Percentiles rank a stretch among this genome's conserved stretches.
Evolutionary conservation across 2,888 invertebrate genomes (phyloP).

Genomic region (Pycnomerus fuliginosus): DNA sequence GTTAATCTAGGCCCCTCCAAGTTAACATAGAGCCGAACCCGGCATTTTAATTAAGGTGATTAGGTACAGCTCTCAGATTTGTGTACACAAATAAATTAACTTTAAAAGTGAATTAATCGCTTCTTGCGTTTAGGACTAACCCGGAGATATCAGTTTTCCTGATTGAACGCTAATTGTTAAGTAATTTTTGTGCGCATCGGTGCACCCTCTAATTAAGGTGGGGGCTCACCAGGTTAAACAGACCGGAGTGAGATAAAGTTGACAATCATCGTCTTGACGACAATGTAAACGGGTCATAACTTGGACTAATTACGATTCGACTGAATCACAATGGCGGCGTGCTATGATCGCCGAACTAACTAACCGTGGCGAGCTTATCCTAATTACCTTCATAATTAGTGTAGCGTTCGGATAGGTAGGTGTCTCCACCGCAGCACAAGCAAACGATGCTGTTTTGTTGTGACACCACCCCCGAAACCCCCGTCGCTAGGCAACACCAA

Average conservation of each 20-base stretch:
- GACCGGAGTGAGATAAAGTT: slow-evolving; percentile 48
- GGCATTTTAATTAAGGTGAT: slow-evolving; percentile 55
- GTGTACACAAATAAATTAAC: slow-evolving; percentile 55
- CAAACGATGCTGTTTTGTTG: slow-evolving; percentile 45
- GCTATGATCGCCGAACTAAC: slow-evolving; percentile 40
- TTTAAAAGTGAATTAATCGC: slow-evolving; percentile 56
- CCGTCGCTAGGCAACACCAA: slow-evolving; percentile 39
- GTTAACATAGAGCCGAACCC: slow-evolving; percentile 31
- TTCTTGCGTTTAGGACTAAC: slow-evolving; percentile 50
- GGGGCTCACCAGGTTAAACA: no score
- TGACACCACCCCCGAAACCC: slow-evolving; percentile 34
- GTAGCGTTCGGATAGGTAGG: slow-evolving; percentile 35
- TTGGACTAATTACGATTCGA: slow-evolving; percentile 47
- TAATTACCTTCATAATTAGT: slow-evolving; percentile 54
- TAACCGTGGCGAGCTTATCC: slow-evolving; percentile 52
- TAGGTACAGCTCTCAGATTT: slow-evolving; percentile 49
- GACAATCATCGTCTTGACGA: slow-evolving; percentile 50
- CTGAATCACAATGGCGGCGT: slow-evolving; percentile 37
- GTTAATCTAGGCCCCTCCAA: slow-evolving; percentile 43
- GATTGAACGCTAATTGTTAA: no score
- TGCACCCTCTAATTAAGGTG: no score
- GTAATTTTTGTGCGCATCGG: no score
- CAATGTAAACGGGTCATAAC: slow-evolving; percentile 51
- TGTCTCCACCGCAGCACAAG: slow-evolving; percentile 36
- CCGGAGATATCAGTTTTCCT: no score